A percentile compares a stretch with the other conserved stretches of the same genome.
These are phyloP conservation scores for Yoshiicerus persimilis DNA, from an alignment of 1,140 invertebrate genomes.

Conservation along the genomic window DNA sequence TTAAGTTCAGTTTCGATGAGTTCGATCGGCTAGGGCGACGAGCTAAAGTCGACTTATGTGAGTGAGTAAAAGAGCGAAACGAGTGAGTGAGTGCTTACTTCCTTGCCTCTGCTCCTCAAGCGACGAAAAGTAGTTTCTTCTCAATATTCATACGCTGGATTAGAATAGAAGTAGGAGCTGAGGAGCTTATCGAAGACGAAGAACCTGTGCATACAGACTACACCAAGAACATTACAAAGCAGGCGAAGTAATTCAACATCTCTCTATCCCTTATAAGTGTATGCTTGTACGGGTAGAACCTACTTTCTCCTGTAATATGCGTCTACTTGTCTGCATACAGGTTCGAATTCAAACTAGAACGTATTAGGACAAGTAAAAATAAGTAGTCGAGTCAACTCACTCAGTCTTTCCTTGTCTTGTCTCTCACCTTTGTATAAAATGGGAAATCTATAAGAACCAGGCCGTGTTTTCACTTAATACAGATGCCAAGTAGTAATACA, in stretches of 20 bases:
- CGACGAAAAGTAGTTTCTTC: slow-evolving; percentile 12
- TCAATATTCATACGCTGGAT: slow-evolving; percentile 20
- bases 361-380: not conserved
- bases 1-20: not conserved
- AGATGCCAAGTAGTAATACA: too few species aligned
- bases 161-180: not conserved
- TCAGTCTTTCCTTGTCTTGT: too few species aligned
- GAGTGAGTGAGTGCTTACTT: not conserved
- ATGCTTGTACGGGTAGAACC: not conserved
- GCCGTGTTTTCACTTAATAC: too few species aligned
- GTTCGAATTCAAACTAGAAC: not conserved
- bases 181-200: not conserved
- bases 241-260: not conserved
- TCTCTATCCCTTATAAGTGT: not conserved
- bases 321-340: not conserved
- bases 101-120: not conserved
- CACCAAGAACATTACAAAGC: not conserved
- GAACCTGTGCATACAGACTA: not conserved
- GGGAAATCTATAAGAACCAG: too few species aligned
- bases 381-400: not conserved
- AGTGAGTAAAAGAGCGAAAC: not conserved
- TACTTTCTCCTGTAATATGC: not conserved
- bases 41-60: not conserved
- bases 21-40: not conserved
- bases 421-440: too few species aligned